phyloP scores from a whole-genome alignment of 2,888 invertebrate species.

The Apoderus coryli region DNA sequence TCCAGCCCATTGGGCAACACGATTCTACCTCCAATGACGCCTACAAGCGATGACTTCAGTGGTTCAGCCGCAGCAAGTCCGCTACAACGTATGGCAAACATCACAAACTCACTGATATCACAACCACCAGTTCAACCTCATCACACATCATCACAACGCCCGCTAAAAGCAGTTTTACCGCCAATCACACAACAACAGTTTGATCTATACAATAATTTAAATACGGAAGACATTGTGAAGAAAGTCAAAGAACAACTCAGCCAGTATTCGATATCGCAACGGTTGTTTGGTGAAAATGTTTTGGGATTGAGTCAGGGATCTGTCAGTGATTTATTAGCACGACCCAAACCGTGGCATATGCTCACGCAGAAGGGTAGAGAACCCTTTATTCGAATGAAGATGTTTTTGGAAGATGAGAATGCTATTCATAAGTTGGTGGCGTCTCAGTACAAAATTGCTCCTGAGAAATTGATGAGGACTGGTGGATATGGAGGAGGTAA shows the following conservation, averaged over 20 bases:
- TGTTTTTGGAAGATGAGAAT: conserved; percentile 92
- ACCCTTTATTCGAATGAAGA: conserved; percentile 95
- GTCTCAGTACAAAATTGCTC: conserved; percentile 95
- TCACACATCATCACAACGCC: conserved; percentile 70
- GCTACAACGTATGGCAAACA: conserved; percentile 93
- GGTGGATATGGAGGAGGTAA: conserved; percentile 83
- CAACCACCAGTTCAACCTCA: conserved; percentile 78
- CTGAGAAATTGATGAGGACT: conserved; percentile 93
- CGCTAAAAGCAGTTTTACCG: conserved; percentile 89
- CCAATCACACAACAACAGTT: conserved; percentile 98
- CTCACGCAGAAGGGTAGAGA: conserved; percentile 93
- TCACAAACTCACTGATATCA: conserved; percentile 91
- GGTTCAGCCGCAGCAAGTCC: conserved; percentile 80
- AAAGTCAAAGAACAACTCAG: conserved; percentile 90
- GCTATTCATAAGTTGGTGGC: conserved; percentile 91
- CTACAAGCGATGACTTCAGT: conserved; percentile 58
- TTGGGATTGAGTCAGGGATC: conserved; percentile 92
- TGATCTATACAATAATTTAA: conserved; percentile 92
- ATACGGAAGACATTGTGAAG: conserved; percentile 96
- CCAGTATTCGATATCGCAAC: conserved; percentile 93
- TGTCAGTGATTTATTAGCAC: conserved; percentile 89
- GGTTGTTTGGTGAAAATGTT: conserved; percentile 97
- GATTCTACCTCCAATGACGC: conserved; percentile 71
- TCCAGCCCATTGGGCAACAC: conserved; percentile 76
- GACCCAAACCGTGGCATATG: conserved; percentile 99